Conservation (phyloP, 2,888 invertebrate species). For the Dolichopus griseipennis region DNA sequence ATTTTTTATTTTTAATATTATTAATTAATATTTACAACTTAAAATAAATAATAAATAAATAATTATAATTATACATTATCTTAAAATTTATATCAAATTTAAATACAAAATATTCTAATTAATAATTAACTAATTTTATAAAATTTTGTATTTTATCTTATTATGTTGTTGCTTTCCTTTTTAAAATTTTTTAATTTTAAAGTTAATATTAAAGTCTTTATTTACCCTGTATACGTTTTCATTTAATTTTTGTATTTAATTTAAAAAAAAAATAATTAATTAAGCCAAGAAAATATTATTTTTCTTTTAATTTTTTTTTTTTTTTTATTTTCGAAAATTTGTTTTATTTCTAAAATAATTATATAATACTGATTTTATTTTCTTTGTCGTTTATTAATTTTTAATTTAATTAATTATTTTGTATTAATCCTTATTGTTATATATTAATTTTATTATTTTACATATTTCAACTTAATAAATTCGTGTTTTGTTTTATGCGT, state of each 20-base stretch:
- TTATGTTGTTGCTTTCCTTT: neutral
- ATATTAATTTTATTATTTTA: slow-evolving; percentile 16
- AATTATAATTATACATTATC: neutral
- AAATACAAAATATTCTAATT: neutral
- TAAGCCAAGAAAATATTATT: neutral
- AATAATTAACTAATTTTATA: slow-evolving; percentile 1
- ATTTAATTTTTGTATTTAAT: neutral
- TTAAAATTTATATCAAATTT: neutral
- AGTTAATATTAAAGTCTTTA: neutral
- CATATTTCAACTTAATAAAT: slow-evolving; percentile 17
- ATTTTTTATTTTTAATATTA: neutral
- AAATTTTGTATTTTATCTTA: neutral
- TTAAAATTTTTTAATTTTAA: neutral
- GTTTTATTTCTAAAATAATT: neutral
- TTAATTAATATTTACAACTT: neutral
- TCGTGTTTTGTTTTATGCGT: neutral
- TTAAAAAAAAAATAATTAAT: neutral
- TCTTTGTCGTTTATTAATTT: neutral
- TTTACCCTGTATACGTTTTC: neutral
- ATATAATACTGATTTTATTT: neutral
- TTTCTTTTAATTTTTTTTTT: neutral
- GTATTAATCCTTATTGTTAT: slow-evolving; percentile 16
- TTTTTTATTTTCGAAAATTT: neutral
- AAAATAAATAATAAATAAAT: neutral
- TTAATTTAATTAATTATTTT: slow-evolving; percentile 9